These are phyloP conservation scores for Drosophila affinis DNA, from an alignment of 2,888 invertebrate genomes.

Conservation along the genomic window DNA sequence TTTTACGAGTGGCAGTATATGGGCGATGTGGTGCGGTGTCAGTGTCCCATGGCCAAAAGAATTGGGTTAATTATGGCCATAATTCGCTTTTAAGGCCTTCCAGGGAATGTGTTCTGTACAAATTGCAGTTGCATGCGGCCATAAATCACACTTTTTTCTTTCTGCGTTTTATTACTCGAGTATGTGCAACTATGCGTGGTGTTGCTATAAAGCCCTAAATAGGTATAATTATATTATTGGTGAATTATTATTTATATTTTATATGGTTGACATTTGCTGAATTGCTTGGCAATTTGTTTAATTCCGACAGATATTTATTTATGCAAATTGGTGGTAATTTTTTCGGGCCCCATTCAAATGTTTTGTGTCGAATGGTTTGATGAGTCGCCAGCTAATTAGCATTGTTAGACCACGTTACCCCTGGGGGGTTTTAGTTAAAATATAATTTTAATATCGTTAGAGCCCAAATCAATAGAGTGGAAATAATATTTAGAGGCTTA, in stretches of 20 bases:
- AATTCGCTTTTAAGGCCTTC: slow-evolving; percentile 67
- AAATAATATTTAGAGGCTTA: slow-evolving; percentile 13
- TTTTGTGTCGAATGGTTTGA: slow-evolving; percentile 31
- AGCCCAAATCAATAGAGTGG: slow-evolving; percentile 2
- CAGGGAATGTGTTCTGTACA: slow-evolving; percentile 40
- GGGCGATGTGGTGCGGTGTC: slow-evolving; percentile 9
- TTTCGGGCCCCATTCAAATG: slow-evolving; percentile 27
- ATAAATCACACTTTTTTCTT: slow-evolving; percentile 37
- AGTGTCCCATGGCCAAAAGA: slow-evolving; percentile 52
- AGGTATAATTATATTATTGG: slow-evolving; percentile 42
- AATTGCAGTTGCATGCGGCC: slow-evolving; percentile 45
- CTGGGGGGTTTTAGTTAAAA: slow-evolving; percentile 6
- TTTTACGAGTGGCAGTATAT: slow-evolving; percentile 46
- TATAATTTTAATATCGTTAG: not conserved
- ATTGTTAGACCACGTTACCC: slow-evolving; percentile 10
- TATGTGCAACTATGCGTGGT: slow-evolving; percentile 24
- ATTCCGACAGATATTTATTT: slow-evolving; percentile 52
- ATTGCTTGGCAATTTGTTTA: slow-evolving; percentile 56
- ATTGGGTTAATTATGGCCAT: slow-evolving; percentile 75
- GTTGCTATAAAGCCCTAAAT: slow-evolving; percentile 34
- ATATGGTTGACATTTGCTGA: slow-evolving; percentile 31
- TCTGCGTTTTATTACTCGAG: slow-evolving; percentile 2
- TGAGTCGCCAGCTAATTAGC: slow-evolving; percentile 42
- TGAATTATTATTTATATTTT: slow-evolving; percentile 28
- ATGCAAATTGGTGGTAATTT: slow-evolving; percentile 58